These are phyloP conservation scores for Linepithema humile DNA, from an alignment of 1,140 invertebrate species.

Conservation along the genomic window DNA sequence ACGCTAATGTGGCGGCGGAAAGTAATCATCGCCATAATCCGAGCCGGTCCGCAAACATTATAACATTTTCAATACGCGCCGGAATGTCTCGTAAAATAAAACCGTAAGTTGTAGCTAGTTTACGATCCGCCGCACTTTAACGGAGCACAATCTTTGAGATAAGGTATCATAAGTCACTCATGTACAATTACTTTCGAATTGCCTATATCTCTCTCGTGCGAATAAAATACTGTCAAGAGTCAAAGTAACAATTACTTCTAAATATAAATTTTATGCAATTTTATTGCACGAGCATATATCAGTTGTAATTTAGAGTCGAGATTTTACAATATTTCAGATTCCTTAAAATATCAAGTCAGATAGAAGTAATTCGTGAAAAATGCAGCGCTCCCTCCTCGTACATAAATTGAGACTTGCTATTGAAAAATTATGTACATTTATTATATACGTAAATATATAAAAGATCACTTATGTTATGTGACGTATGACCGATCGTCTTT, in stretches of 20 bases:
- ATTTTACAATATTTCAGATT: neutral
- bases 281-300: neutral
- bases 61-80: slow-evolving; percentile 33
- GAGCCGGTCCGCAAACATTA: slow-evolving; percentile 56
- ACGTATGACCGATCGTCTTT: neutral
- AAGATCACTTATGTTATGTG: no score
- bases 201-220: slow-evolving; percentile 23
- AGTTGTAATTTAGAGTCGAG: neutral
- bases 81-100: slow-evolving; percentile 56
- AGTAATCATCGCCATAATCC: slow-evolving; percentile 53
- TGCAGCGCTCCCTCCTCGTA: neutral
- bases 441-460: no score
- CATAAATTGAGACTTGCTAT: neutral
- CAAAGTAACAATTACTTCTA: neutral
- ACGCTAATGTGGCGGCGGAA: slow-evolving; percentile 22
- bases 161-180: slow-evolving; percentile 8
- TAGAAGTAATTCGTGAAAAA: neutral
- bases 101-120: slow-evolving; percentile 5
- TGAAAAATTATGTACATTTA: no score
- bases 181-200: slow-evolving; percentile 29
- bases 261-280: neutral
- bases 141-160: slow-evolving; percentile 15
- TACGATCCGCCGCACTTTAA: slow-evolving; percentile 48
- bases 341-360: neutral
- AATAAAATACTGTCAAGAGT: neutral